These are phyloP conservation scores for Cyaniris semiargus DNA, from an alignment of 2,888 invertebrate genomes.

Conservation along the genomic window DNA sequence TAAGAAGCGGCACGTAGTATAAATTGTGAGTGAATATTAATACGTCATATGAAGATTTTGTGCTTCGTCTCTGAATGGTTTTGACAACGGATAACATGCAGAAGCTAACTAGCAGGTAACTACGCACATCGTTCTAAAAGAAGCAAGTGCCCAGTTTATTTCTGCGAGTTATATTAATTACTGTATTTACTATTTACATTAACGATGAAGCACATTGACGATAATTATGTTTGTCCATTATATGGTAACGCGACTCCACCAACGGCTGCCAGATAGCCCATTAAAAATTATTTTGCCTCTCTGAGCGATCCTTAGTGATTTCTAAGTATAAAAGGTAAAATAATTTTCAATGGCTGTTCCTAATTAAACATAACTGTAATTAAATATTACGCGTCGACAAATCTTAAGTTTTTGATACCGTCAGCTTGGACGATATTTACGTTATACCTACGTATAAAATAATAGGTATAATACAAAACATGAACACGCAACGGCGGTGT, in stretches of 20 bases:
- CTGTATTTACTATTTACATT: constrained; percentile 34
- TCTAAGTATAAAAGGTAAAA: no score
- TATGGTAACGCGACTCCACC: constrained; percentile 79
- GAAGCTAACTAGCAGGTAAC: no score
- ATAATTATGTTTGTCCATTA: constrained; percentile 36
- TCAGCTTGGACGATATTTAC: neutral
- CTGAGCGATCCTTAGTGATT: neutral
- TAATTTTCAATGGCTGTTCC: constrained; percentile 39
- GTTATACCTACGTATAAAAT: neutral
- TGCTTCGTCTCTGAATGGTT: no score
- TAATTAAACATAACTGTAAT: constrained; percentile 35
- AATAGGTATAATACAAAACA: neutral
- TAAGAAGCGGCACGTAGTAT: no score
- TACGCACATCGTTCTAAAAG: no score
- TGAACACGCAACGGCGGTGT: constrained; percentile 19
- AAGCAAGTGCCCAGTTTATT: no score
- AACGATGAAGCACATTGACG: constrained; percentile 41
- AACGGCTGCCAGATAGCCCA: constrained; percentile 62
- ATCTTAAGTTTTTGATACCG: neutral
- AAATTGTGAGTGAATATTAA: no score
- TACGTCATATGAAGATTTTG: no score
- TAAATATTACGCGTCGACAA: constrained; percentile 17
- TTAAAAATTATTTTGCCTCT: neutral
- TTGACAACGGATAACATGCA: no score
- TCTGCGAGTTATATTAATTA: no score